Conservation (phyloP, 2,888 invertebrate genomes). For the Pseudoips prasinana region DNA sequence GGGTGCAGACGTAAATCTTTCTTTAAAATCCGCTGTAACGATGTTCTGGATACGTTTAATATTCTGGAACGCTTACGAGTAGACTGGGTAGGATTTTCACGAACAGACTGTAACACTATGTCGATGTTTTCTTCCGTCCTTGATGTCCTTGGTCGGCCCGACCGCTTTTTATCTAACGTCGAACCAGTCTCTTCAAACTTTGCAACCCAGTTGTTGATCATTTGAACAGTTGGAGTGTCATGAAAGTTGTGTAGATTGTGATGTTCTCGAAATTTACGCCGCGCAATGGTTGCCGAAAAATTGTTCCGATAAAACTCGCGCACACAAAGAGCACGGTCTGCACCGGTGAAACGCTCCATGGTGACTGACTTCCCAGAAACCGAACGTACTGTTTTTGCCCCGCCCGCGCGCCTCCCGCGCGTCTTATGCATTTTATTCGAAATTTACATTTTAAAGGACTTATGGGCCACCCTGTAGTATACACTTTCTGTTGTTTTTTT, state of each 20-base stretch:
- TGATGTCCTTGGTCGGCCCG: slow-evolving; percentile 11
- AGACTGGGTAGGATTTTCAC: slow-evolving; percentile 9
- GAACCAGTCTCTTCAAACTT: slow-evolving; percentile 12
- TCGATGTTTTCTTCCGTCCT: slow-evolving; percentile 10
- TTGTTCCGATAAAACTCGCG: slow-evolving; percentile 4
- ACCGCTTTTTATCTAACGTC: slow-evolving; percentile 11
- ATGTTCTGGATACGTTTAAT: slow-evolving; percentile 9
- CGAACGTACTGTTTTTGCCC: background rate
- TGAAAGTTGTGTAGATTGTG: slow-evolving; percentile 4
- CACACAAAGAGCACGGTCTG: slow-evolving; percentile 1
- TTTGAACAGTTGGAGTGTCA: slow-evolving; percentile 2
- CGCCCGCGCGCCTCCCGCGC: background rate
- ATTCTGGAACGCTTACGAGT: slow-evolving; percentile 8
- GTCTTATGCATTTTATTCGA: slow-evolving; percentile 1
- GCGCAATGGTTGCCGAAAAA: slow-evolving; percentile 3
- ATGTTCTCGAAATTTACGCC: slow-evolving; percentile 7
- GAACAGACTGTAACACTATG: slow-evolving; percentile 5
- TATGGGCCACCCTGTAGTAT: background rate
- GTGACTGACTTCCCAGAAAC: background rate
- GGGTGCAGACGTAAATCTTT: slow-evolving; percentile 4
- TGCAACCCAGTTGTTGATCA: slow-evolving; percentile 4
- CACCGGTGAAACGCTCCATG: slow-evolving; percentile 1
- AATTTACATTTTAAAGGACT: background rate
- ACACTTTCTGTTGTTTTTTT: too few species aligned
- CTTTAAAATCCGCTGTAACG: slow-evolving; percentile 13